Evolutionary conservation across 2,888 invertebrate genomes (phyloP), one percentile per base, ranked within the genome.

Genomic region (Flabesymbios commensalis): DNA sequence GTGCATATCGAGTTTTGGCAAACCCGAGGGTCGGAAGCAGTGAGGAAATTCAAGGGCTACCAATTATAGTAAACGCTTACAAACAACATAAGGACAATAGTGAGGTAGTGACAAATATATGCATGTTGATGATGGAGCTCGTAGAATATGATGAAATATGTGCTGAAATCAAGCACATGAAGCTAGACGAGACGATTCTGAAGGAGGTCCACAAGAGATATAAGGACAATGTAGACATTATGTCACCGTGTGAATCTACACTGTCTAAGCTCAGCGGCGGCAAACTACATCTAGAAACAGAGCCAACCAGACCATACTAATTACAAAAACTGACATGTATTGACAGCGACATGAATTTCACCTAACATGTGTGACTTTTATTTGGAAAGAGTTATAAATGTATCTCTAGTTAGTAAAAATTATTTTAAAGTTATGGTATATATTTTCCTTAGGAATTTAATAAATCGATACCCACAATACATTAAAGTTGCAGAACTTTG

Each of bases 81-180:
- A 70, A 74, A 26, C 67, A 74, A 19, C 81, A 81, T 67, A 78
- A 77, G 49, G 79, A 81, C 66, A 78, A 80, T 59, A 78, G 76
- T 0, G 78, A 77, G 53, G 80, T 80, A 1, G 78, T 80, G 24
- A 80, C 80, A 60, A 74, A 76, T 63, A 73, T 81, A 33, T 76
- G 75, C 29, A 74, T 73, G 22, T 68, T 81, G 10, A 61, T 80
- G 29, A 74, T 75, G 72, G 79, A 81, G 57, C 73, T 81, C 0
- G 69, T 74, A 4, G 74, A 75, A 59, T 81, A 81, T 63, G 78
- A 78, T 66, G 79, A 79, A 63, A 74, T 77, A 24, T 66, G 71
- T 32, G 74, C 74, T 14, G 78, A 78, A 69, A 72, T 80, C 74
- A 69, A 68, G 56, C 74, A 74, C 59, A 61, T 76, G 45, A 69